These are phyloP conservation scores for Coleophora deauratella DNA, from an alignment of 2,888 invertebrate genomes.

Conservation along the genomic window DNA sequence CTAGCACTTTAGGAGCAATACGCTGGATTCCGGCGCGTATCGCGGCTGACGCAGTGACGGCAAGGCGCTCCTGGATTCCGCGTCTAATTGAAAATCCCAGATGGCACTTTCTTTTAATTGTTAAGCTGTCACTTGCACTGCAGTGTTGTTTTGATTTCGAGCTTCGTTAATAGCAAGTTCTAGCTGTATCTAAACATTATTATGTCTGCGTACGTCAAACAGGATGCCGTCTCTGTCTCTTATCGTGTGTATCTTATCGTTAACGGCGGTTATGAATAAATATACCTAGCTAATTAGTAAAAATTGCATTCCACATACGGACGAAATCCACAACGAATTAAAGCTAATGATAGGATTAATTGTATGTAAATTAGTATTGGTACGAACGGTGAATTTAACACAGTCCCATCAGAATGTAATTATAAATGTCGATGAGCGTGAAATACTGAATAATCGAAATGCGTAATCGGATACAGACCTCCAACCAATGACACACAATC, in stretches of 20 bases:
- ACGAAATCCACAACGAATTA: slow-evolving; percentile 42
- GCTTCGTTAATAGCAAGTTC: no score
- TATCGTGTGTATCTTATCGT: no score
- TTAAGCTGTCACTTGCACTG: slow-evolving; percentile 25
- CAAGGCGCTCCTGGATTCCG: slow-evolving; percentile 41
- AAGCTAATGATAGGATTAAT: slow-evolving; percentile 66
- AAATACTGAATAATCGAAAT: slow-evolving; percentile 63
- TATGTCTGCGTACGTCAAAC: no score
- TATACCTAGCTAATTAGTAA: no score
- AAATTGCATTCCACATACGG: slow-evolving; percentile 7
- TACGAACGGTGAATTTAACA: slow-evolving; percentile 55
- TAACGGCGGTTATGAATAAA: no score
- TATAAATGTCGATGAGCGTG: slow-evolving; percentile 62
- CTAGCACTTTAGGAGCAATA: slow-evolving; percentile 41
- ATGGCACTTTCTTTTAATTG: slow-evolving; percentile 60
- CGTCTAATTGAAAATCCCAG: slow-evolving; percentile 64
- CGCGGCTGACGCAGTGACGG: slow-evolving; percentile 15
- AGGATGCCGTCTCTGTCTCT: no score
- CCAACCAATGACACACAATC: slow-evolving; percentile 27
- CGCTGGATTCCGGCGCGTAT: slow-evolving; percentile 47
- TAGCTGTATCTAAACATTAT: no score
- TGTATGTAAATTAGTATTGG: slow-evolving; percentile 60
- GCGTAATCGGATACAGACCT: slow-evolving; percentile 31
- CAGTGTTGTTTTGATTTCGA: slow-evolving; percentile 23
- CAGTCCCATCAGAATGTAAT: slow-evolving; percentile 65